Evolutionary conservation across 2,113 vertebrate species (phyloP), one percentile per base, ranked within the genome.

Genomic region (Notiomystis cincta): DNA sequence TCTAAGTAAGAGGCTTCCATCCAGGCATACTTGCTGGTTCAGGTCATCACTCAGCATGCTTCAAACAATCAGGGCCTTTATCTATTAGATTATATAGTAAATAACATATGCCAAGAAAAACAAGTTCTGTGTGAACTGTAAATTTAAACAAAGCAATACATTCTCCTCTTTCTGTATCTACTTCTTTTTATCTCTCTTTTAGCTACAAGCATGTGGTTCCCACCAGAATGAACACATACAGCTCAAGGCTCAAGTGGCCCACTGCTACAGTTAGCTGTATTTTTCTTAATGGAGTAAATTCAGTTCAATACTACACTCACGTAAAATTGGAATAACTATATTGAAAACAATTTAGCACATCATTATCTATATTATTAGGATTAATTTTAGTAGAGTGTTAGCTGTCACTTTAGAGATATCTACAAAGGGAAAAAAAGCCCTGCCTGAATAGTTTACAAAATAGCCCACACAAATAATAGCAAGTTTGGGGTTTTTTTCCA

Each of bases 311-410:
- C 40, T 38, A 37, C 20, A 27, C 58, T 71, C 66, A 22, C 23
- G 56, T 75, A 45, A 87, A 95, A 94, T 10, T 78, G 83, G 60
- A 92, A 82, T 65, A 96, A 89, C 69, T 79, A 33, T 69, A 85
- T 4, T 87, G 77, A 95, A 95, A 94, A 79, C 93, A 90, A 92
- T 86, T 86, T 81, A 95, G 67, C 47, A 82, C 76, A 67, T 96
- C 72, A 78, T 90, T 86, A 85, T 95, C 87, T 75, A 13, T 51
- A 50, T 89, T 85, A 91, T 86, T 60, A 90, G 72, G 70, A 93
- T 82, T 94, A 86, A 92, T 95, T 96, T 93, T 64, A 62, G 48
- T 45, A 57, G 51, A 73, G 28, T 78, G 42, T 86, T 93, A 75
- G 38, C 82, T 90, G 79, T 78, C 92, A 96, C 35, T 84, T 94